Evolutionary conservation across 2,113 vertebrate genomes (phyloP), one percentile per base, ranked within the genome.

Genomic region (Heterotilapia buettikoferi): DNA sequence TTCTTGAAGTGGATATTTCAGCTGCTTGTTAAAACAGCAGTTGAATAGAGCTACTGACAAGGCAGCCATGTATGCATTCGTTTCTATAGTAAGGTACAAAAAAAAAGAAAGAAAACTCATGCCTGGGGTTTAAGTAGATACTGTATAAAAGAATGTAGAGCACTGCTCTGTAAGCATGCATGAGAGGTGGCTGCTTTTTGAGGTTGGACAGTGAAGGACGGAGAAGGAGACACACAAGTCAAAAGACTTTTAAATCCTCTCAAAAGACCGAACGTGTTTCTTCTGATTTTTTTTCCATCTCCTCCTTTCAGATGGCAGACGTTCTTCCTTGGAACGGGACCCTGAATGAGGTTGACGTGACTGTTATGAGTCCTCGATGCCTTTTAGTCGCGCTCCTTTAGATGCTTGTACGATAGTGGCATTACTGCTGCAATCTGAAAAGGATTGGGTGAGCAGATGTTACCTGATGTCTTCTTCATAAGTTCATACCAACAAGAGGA

Each of bases 391-490:
- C 21, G 86, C 63, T 94, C 96, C 61, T 83, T 95, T 87, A 97
- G 92, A 86, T 96, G 92, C 90, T 95, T 97, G 85, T 96, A 96
- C 90, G 97, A 97, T 13, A 97, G 88, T 43, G 94, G 92, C 76
- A 93, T 95, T 85, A 97, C 93, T 9, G 92, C 81, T 26, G 94
- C 78, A 3, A 90, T 90, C 97, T 97, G 90, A 11, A 94, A 82
- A 71, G 56, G 33, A 47, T 83, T 53, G 86, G 80, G 78, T 9
- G 45, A 1, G 92, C 3, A 47, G 16, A 56, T 36, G 50, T 86
- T 24, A 85, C 24, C 83, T 78, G 3, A 7, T 56, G 9, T 14
- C 80, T 66, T 43, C 11, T 13, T 18, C 50, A 19, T 3, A 7
- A 50, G 61, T 40, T 50, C 29, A 56, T 79, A 52, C 21, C 26